Conservation (phyloP, 2,888 invertebrate species). For the Pollenia griseotomentosa region DNA sequence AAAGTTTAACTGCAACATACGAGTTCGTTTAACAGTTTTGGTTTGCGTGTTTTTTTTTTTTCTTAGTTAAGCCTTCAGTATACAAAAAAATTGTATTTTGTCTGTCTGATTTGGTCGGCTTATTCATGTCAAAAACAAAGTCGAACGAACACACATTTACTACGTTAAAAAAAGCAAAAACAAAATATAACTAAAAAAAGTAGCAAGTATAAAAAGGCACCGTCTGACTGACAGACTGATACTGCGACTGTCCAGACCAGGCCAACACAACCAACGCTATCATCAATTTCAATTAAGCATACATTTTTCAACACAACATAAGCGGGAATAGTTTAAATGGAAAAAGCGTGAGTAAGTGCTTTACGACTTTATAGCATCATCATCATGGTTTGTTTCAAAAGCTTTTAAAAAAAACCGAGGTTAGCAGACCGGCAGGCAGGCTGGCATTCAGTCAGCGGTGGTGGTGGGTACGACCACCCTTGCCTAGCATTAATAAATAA, state of each 20-base stretch:
- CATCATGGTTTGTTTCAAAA: slow-evolving; percentile 1
- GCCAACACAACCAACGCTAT: slow-evolving; percentile 23
- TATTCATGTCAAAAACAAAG: slow-evolving; percentile 45
- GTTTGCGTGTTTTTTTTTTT: slow-evolving; percentile 41
- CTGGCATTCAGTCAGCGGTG: not conserved
- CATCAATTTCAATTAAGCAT: slow-evolving; percentile 66
- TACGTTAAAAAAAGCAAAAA: not conserved
- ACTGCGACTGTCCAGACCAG: slow-evolving; percentile 31
- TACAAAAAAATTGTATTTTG: slow-evolving; percentile 26
- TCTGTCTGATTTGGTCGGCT: slow-evolving; percentile 21
- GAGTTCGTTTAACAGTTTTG: not conserved
- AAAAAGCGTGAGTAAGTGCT: slow-evolving; percentile 52
- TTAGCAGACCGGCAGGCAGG: not conserved
- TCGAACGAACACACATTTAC: not conserved
- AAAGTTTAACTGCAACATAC: slow-evolving; percentile 12
- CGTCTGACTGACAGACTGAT: slow-evolving; percentile 17
- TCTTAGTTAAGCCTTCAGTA: slow-evolving; percentile 9
- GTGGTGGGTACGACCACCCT: slow-evolving; percentile 34
- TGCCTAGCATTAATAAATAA: not conserved
- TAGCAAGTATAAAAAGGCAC: slow-evolving; percentile 38
- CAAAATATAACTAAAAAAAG: not conserved
- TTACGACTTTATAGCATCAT: slow-evolving; percentile 6
- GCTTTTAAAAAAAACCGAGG: not conserved
- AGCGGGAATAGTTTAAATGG: slow-evolving; percentile 55
- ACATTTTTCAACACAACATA: slow-evolving; percentile 58